These are phyloP conservation scores for Guaruba guarouba DNA, from an alignment of 2,113 vertebrate species.

Conservation along the genomic window DNA sequence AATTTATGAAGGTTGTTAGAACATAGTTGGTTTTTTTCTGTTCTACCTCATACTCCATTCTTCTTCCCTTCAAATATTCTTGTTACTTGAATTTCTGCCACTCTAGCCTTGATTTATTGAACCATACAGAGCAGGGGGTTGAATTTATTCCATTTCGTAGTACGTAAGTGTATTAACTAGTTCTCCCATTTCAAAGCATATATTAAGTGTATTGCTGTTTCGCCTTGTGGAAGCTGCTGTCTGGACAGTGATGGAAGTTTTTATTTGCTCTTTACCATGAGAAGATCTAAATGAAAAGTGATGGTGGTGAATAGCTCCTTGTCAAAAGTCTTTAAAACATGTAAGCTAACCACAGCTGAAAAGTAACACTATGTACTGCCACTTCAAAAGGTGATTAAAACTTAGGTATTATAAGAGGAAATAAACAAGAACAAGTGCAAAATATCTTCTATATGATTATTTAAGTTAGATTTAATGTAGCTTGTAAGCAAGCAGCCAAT, in stretches of 20 bases:
- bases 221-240: neutral
- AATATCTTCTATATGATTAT: neutral
- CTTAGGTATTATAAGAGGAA: neutral
- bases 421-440: neutral
- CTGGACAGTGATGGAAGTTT: neutral
- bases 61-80: neutral
- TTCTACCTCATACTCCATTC: neutral
- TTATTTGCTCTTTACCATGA: neutral
- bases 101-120: neutral
- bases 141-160: neutral
- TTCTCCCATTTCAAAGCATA: neutral
- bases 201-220: neutral
- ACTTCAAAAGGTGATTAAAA: neutral
- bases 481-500: neutral
- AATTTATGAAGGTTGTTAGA: neutral
- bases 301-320: neutral
- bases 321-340: neutral
- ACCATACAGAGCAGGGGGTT: neutral
- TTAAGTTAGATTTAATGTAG: neutral
- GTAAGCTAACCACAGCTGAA: neutral
- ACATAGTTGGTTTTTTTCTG: accelerated
- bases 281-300: neutral
- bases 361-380: neutral
- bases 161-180: neutral
- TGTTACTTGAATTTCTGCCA: neutral